phyloP scores from a whole-genome alignment of 1,140 invertebrate genomes.

The Aphelenchoides besseyi region DNA sequence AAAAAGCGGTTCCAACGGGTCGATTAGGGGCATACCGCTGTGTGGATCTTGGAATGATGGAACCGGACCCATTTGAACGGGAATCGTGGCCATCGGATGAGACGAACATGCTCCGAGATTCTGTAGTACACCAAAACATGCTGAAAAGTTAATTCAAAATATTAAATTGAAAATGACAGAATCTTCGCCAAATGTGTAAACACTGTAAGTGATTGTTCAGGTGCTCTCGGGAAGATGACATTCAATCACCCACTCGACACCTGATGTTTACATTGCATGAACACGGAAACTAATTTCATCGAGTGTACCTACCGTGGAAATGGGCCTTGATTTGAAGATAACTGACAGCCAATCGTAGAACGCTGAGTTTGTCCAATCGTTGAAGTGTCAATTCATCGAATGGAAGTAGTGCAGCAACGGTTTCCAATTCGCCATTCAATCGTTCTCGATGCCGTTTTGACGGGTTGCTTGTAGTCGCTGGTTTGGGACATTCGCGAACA shows the following conservation, averaged over 20 bases:
- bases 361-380: constrained; percentile 94
- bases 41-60: constrained; percentile 39
- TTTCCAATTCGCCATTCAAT: constrained; percentile 94
- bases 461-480: constrained; percentile 74
- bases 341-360: constrained; percentile 90
- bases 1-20: constrained; percentile 35
- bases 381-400: constrained; percentile 97
- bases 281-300: background rate
- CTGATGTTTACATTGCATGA: background rate
- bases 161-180: background rate
- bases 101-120: constrained; percentile 13
- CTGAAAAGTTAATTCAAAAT: background rate
- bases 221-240: background rate
- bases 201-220: background rate
- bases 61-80: constrained; percentile 23
- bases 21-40: constrained; percentile 32
- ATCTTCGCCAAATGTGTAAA: background rate
- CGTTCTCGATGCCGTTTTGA: constrained; percentile 94
- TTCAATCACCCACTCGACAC: background rate
- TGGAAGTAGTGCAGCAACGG: constrained; percentile 89
- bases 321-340: constrained; percentile 97
- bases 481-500: constrained; percentile 30
- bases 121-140: background rate
- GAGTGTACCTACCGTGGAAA: constrained; percentile 79
- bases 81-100: constrained; percentile 33